Conservation (phyloP, 2,797 vertebrate genomes). For the Melanotaenia pygmaea region DNA sequence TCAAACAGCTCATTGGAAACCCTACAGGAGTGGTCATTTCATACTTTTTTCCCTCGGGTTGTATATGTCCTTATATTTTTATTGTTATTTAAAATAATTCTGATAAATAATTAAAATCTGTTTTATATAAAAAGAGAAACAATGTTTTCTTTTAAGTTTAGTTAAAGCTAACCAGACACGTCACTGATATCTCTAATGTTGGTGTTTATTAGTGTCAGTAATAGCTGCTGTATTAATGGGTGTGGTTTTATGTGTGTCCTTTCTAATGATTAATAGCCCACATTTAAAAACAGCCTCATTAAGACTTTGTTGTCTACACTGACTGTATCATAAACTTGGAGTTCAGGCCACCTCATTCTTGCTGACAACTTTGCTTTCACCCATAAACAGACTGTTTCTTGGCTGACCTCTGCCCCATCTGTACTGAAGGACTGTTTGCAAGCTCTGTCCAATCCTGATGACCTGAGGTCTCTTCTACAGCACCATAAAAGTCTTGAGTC, state of each 20-base stretch:
- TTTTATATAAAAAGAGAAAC: no score
- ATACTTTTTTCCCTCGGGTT: no score
- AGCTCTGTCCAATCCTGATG: constrained; percentile 50
- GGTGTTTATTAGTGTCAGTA: background rate
- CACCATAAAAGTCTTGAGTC: constrained; percentile 65
- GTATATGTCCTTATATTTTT: no score
- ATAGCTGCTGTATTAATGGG: background rate
- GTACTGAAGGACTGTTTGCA: constrained; percentile 66
- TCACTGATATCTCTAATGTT: no score
- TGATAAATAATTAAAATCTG: no score
- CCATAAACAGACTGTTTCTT: constrained; percentile 58
- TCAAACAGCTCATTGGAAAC: no score
- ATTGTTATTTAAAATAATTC: no score
- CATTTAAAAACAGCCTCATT: background rate
- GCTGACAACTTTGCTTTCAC: constrained; percentile 5
- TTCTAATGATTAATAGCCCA: background rate
- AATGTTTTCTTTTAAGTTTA: no score
- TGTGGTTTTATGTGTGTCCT: background rate
- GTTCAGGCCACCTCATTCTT: background rate
- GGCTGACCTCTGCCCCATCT: constrained; percentile 69
- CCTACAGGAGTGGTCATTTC: no score
- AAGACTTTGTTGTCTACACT: background rate
- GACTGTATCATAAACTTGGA: constrained; percentile 1
- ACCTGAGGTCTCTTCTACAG: constrained; percentile 67
- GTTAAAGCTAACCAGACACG: no score